Evolutionary conservation across 2,888 invertebrate species (phyloP), one percentile per base, ranked within the genome.

Genomic region (Labia minor): DNA sequence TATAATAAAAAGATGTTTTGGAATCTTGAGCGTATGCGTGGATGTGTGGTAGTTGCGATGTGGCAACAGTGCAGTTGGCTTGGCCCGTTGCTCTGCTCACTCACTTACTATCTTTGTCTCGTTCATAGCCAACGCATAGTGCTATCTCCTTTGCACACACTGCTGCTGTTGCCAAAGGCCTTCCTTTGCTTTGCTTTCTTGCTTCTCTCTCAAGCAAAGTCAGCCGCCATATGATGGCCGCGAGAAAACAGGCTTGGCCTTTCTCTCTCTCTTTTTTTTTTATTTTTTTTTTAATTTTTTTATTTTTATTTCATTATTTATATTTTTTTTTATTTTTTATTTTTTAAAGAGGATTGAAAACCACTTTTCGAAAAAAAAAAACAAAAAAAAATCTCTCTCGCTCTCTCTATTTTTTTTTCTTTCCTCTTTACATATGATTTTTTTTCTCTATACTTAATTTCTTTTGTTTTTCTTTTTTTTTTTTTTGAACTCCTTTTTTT

Each of bases 111-210:
- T 33, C 33, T 33, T 11, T 8, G 6, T 33, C 33, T 33, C 33
- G 6, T 8, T 33, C 33, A 6, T n/a, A n/a, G n/a, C 26, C n/a
- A n/a, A 49, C 49, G 4, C 26, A 26, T 26, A 26, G 14, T 14
- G 14, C 49, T 49, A n/a, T 49, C 49, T 49, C 49, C 14, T 4
- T 49, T 14, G 2, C 49, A 8, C 49, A 4, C 14, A 49, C 6
- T 49, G 49, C 49, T 49, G 49, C 49, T 49, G 49, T 49, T 49
- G 49, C 49, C 49, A 49, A 49, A 49, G 49, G 49, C 49, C n/a
- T 49, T 4, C n/a, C 49, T 49, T 49, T 49, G 49, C 8, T 49
- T 49, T 4, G 49, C 49, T 49, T 49, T 49, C 49, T 49, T 49
- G 49, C 49, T 14, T 49, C 49, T 49, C 49, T 49, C n/a, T n/a